Base-by-base conservation (phyloP, 2,113 vertebrate genomes). In the Cepphus grylle region DNA sequence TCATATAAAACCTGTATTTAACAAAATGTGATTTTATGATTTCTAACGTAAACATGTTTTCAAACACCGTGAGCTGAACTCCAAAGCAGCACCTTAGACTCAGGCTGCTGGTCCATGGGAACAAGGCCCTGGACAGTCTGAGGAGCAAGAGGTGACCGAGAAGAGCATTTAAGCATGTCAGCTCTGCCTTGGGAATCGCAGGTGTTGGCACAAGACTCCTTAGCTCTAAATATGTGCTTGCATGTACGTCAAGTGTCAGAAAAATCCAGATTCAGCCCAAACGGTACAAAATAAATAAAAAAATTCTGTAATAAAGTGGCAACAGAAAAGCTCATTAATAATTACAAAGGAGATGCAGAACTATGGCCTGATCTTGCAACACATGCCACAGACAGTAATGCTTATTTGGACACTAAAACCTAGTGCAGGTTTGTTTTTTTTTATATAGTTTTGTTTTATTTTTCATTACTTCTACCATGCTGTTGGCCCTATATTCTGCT, bases 191-290 rank as follows among this genome's bases (percentile, higher is more conserved):
- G 81, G 80, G 50, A 82, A 88, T 69, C 53, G 67, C 82, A 42
- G 20, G 23, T 18, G 50, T 4, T 52, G 52, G 63, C 43, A 53
- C 32, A 61, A 63, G 52, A 2, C 9, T 55, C 43, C 34, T 67
- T 38, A 58, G 52, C 47, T 83, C 47, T 67, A 77, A 40, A 52
- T 13, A 47, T 12, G 15, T 8, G 26, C 38, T 42, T 38, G 43
- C 15, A 27, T 6, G 9, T 34, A 61, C 17, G 27, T 43, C 45
- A 71, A 83, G 34, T 6, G 26, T 56, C 55, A 89, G 29, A 56
- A 89, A 90, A 70, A 74, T 52, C 80, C 52, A 89, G 36, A 73
- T 81, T 77, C 49, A 88, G 43, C 32, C 80, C 58, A 91, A 86
- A 73, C 2, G 2, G 25, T 45, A 56, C 1, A 8, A 73, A 85